Evolutionary conservation across 2,113 vertebrate species (phyloP), one percentile per base, ranked within the genome.

Genomic region (Lasiurus cinereus): DNA sequence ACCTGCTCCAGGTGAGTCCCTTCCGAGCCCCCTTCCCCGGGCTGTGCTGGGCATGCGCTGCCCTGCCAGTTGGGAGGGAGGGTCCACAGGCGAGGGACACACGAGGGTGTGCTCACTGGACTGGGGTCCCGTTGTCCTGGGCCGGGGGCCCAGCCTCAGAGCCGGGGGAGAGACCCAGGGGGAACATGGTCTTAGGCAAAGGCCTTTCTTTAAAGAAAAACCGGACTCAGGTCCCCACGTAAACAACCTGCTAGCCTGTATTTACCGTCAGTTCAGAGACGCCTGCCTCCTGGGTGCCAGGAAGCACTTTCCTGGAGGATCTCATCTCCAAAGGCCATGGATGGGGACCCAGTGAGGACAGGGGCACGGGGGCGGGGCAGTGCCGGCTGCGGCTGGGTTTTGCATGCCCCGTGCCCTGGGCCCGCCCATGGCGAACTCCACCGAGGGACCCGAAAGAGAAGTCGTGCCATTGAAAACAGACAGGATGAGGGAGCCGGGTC

Each of bases 1-100:
- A 99, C 96, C 97, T 99, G 94, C 97, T 99, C 83, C 99, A 99
- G 99, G 99, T 99, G 98, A 98, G 3, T 96, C 96, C 90, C 67
- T 18, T 56, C 72, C 85, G 36, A 66, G 46, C 21, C 48, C 48
- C 24, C 29, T 48, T 39, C 50, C 33, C 56, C 1, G 33, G 67
- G 39, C 29, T 27, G 9, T 27, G 33, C 5, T 16, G 5, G 70
- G 52, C 12, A 13, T 14, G 16, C 1, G 21, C 48, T 15, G 3
- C 7, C 12, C 64, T 3, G 33, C 54, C 1, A 0, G 33, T 0
- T 0, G 10, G 66, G 36, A 56, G 10, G 66, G 36, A 56, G 77
- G 21, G 69, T 33, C 48, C 62, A 0, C 22, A 33, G 72, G 48
- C 0, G 4, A 1, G 36, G 66, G n/a, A 14, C n/a, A n/a, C 3